Evolutionary conservation across 2,113 vertebrate genomes (phyloP), one percentile per base, ranked within the genome.

Genomic region (Pristiophorus japonicus): DNA sequence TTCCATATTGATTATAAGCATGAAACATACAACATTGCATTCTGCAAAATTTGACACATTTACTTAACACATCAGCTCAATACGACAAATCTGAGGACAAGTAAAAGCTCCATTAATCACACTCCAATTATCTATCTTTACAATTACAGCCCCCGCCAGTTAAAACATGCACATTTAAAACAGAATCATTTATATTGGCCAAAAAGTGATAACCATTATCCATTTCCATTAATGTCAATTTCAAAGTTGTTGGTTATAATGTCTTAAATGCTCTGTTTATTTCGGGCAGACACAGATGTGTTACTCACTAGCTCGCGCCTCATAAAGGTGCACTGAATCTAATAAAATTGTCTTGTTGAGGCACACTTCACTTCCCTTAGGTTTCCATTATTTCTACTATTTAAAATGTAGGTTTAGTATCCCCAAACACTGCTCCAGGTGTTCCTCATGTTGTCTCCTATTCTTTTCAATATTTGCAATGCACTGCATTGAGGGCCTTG

Each of bases 1-100:
- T 45, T 94, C 42, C 63, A 67, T 70, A 45, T 67, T 27, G 38
- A 94, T 67, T 67, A 67, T 42, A 94, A 94, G 65, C 38, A 94
- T 67, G 38, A 94, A 94, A 27, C 92, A 47, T 45, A 94, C 51
- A 90, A 81, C 78, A 62, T n/a, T 18, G 55, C 87, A 91, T 91
- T 62, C 12, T 62, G 38, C 63, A 94, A 94, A 94, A 94, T 93
- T 2, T 65, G 62, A 93, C 59, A 65, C 11, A 34, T 65, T 65
- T 66, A 42, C 91, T 24, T 30, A 30, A 67, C 63, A 45, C 16
- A 30, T 55, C 47, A n/a, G 55, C 62, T 45, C 22, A 59, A 59
- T 59, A 62, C 2, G 16, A n/a, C 55, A 91, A 91, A 91, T 91
- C 55, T 7, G 12, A 91, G 51, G 14, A 62, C 51, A 91, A 91